Evolutionary conservation across 2,113 vertebrate genomes (phyloP).

Genomic region (Chascanopsetta lugubris): DNA sequence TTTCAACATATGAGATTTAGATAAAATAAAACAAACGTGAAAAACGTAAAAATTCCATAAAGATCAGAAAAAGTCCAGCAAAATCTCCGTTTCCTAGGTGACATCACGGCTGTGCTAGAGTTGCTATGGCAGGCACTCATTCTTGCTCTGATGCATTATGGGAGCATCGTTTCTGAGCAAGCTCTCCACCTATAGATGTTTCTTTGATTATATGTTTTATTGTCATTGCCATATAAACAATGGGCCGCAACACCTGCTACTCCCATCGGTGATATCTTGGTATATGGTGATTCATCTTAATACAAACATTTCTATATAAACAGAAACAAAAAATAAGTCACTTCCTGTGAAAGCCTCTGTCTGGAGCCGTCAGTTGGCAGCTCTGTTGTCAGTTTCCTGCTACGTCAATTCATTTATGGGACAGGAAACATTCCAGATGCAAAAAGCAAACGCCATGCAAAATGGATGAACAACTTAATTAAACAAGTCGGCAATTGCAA

Average conservation of each 20-base stretch:
- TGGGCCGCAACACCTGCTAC: neutral
- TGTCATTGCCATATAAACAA: neutral
- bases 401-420: slow-evolving; percentile 50
- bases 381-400: slow-evolving; percentile 42
- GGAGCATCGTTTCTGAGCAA: too few species aligned
- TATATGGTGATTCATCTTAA: neutral
- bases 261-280: neutral
- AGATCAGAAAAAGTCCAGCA: too few species aligned
- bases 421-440: slow-evolving; percentile 51
- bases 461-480: slow-evolving; percentile 59
- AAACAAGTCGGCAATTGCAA: slow-evolving; percentile 25
- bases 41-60: too few species aligned
- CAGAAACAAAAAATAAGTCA: slow-evolving; percentile 11
- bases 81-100: too few species aligned
- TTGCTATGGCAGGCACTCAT: too few species aligned
- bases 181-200: too few species aligned
- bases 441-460: slow-evolving; percentile 40
- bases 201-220: too few species aligned
- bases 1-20: too few species aligned
- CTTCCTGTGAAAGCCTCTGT: slow-evolving; percentile 34
- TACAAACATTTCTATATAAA: slow-evolving; percentile 3
- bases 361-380: slow-evolving; percentile 41
- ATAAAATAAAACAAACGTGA: too few species aligned
- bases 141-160: too few species aligned
- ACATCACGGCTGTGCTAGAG: too few species aligned